Evolutionary conservation across 1,140 invertebrate species (phyloP).

Genomic region (Drosophila takahashii): DNA sequence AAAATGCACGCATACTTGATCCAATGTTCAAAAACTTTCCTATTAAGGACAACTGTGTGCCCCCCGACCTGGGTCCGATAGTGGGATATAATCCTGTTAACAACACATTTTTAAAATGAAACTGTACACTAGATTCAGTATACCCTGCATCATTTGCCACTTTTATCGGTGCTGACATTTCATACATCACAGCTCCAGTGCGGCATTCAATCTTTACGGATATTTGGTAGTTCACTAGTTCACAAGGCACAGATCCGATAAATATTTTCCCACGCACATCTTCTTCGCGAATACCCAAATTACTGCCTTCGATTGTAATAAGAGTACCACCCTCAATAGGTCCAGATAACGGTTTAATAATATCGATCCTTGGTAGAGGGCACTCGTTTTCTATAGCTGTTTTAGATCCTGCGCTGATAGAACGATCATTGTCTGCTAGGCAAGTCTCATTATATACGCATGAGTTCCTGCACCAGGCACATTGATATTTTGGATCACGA

Average conservation of each 20-base stretch:
- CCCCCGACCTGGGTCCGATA: constrained; percentile 96
- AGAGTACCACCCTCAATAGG: constrained; percentile 98
- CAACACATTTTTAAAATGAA: constrained; percentile 94
- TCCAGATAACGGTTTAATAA: constrained; percentile 97
- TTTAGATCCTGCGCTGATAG: constrained; percentile 6
- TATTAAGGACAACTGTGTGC: constrained; percentile 95
- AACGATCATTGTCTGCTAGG: neutral
- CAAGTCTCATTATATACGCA: constrained; percentile 95
- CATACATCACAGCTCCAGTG: constrained; percentile 91
- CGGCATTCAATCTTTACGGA: constrained; percentile 96
- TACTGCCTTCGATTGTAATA: constrained; percentile 97
- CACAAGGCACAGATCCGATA: constrained; percentile 95
- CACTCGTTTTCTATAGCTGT: constrained; percentile 90
- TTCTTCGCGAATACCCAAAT: constrained; percentile 95
- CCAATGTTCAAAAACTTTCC: constrained; percentile 98
- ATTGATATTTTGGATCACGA: constrained; percentile 93
- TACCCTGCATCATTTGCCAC: constrained; percentile 95
- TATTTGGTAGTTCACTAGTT: constrained; percentile 94
- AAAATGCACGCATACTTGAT: constrained; percentile 92
- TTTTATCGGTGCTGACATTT: constrained; percentile 92
- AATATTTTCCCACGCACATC: constrained; percentile 96
- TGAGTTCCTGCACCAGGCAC: constrained; percentile 95
- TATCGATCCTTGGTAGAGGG: constrained; percentile 96
- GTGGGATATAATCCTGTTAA: constrained; percentile 92
- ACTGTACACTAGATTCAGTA: constrained; percentile 94